Conservation (phyloP, 2,113 vertebrate species). For the Grantiella picta region DNA sequence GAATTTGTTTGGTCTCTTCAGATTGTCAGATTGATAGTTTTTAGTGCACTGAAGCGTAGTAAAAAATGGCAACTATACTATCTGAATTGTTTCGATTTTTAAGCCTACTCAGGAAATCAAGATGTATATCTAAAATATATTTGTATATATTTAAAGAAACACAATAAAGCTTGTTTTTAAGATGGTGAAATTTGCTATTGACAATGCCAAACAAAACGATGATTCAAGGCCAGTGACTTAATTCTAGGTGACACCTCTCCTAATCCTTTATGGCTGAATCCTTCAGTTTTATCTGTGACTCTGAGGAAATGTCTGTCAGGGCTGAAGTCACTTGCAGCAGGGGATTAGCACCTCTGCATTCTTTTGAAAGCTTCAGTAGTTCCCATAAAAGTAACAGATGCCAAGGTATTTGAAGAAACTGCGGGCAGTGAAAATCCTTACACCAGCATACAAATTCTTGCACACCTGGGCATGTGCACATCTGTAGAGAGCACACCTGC, state of each 20-base stretch:
- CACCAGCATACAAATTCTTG: background rate
- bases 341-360: slow-evolving; percentile 1
- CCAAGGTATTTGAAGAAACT: background rate
- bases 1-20: background rate
- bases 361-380: slow-evolving; percentile 9
- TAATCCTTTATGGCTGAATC: slow-evolving; percentile 20
- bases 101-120: background rate
- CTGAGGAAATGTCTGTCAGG: slow-evolving; percentile 8
- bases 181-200: background rate
- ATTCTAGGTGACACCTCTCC: background rate
- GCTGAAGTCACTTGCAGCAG: slow-evolving; percentile 4
- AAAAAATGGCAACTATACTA: background rate
- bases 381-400: background rate
- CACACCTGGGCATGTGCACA: background rate
- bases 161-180: background rate
- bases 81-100: background rate
- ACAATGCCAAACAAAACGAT: background rate
- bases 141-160: background rate
- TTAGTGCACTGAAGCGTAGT: background rate
- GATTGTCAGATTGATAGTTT: background rate
- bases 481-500: background rate
- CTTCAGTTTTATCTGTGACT: slow-evolving; percentile 28
- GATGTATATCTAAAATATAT: background rate
- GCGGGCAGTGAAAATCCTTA: background rate
- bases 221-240: background rate